These are phyloP conservation scores for Eidolon helvum DNA, from an alignment of 2,113 vertebrate species.

Conservation along the genomic window DNA sequence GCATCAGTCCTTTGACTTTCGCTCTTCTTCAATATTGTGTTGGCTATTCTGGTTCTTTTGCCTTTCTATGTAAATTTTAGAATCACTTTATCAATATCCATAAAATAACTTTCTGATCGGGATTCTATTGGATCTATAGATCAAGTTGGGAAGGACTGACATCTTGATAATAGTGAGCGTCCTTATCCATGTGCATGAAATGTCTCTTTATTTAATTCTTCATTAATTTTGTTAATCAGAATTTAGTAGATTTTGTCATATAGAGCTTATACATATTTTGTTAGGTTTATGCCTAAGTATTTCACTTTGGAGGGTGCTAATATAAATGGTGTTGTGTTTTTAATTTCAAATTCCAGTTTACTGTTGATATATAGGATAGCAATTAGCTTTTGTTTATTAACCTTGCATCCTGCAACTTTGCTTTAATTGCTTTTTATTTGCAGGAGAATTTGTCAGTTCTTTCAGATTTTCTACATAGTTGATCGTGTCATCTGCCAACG, in stretches of 20 bases:
- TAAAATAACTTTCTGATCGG: not conserved
- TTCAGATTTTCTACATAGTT: not conserved
- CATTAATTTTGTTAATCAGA: not conserved
- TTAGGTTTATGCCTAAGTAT: not conserved
- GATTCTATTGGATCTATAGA: not conserved
- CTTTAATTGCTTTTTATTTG: not conserved
- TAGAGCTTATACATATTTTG: not conserved
- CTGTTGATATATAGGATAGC: not conserved
- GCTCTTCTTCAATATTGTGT: not conserved
- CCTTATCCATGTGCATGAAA: not conserved
- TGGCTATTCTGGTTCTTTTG: not conserved
- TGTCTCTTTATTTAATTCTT: not conserved
- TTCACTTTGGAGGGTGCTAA: not conserved
- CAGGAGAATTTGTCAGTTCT: not conserved
- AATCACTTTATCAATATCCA: not conserved
- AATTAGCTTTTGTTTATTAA: not conserved
- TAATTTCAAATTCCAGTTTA: not conserved
- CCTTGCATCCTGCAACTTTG: not conserved
- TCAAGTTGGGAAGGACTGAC: not conserved
- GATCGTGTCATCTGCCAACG: not conserved
- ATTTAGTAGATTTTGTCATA: not conserved
- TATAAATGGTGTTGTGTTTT: not conserved
- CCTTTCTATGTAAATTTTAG: not conserved
- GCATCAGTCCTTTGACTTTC: not conserved
- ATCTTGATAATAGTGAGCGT: not conserved